These are phyloP conservation scores for Siphamia tubifer DNA, from an alignment of 2,113 vertebrate species.

Conservation along the genomic window DNA sequence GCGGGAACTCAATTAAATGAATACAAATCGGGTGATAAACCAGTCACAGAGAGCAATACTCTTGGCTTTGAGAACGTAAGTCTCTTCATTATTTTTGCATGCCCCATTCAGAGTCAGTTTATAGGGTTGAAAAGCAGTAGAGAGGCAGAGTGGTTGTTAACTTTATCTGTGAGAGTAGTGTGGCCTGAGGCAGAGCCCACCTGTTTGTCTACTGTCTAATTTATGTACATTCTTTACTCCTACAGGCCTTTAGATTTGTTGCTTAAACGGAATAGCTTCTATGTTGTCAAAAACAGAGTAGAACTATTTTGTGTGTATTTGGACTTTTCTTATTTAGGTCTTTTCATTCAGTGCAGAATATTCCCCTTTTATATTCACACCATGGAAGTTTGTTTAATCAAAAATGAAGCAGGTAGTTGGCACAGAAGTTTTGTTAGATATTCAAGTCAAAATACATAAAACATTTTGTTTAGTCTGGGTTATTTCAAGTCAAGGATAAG, in stretches of 20 bases:
- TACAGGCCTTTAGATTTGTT: conserved; percentile 6
- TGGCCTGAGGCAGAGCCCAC: conserved; percentile 52
- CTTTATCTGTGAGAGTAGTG: conserved; percentile 53
- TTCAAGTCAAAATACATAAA: background rate
- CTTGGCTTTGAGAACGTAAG: conserved; percentile 46
- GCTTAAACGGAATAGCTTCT: background rate
- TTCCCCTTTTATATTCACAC: too few species aligned
- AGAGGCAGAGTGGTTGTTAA: conserved; percentile 36
- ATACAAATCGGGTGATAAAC: conserved; percentile 67
- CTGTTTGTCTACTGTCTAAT: conserved; percentile 52
- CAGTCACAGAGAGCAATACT: conserved; percentile 42
- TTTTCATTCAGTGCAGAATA: too few species aligned
- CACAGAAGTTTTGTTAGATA: background rate
- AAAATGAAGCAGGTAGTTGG: background rate
- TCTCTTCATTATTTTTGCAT: conserved; percentile 56
- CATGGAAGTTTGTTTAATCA: background rate
- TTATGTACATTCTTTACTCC: conserved; percentile 43
- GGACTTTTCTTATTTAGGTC: too few species aligned
- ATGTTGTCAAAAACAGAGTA: conserved; percentile 3
- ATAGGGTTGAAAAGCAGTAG: conserved; percentile 26
- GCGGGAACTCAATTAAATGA: conserved; percentile 52
- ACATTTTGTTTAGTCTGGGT: background rate
- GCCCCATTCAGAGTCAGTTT: conserved; percentile 34
- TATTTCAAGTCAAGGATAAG: background rate
- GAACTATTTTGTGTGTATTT: background rate